Base-by-base conservation (phyloP, 2,888 invertebrate genomes). In the Lucinisca nassula region DNA sequence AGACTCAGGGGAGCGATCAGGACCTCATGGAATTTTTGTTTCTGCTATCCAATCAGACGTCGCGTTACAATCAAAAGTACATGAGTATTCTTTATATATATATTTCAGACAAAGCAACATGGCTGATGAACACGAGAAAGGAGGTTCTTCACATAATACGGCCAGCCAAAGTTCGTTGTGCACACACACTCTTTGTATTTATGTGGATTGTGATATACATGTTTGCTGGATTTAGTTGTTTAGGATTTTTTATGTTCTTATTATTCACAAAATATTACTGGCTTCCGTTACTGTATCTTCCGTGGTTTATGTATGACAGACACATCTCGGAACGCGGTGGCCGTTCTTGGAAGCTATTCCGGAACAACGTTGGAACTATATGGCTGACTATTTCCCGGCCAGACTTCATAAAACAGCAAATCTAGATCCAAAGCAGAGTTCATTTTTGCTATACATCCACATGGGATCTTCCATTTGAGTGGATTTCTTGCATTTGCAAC, bases 391-490 rank as follows among this genome's bases (percentile, higher is more conserved):
- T 95, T 99, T 99, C 94, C 99, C 99, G 0, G 97, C 98, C 35
- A 97, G 97, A 84, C 96, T 99, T 67, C 97, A 98, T 0, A 98
- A 98, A 96, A 98, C 98, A 0, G 97, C 97, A 0, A 98, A 99
- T 1, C 95, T 99, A 79, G 98, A 98, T 93, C 97, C 98, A 0
- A 96, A 97, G 40, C 97, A 97, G 93, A 98, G 98, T 96, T 99
- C 95, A 97, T 99, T 30, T 94, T 96, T 84, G 98, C 98, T 8
- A 97, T 97, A 85, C 99, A 98, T 96, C 99, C 99, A 0, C 99
- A 99, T 96, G 99, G 99, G 0, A 97, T 99, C 0, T 97, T 99
- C 24, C 98, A 98, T 75, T 97, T 98, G 35, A 98, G 99, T 0
- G 97, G 98, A 0, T 98, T 98, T 91, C 97, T 97, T 0, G 97